Conservation (phyloP, 2,888 invertebrate species). For the Gisinianus flammeolus region DNA sequence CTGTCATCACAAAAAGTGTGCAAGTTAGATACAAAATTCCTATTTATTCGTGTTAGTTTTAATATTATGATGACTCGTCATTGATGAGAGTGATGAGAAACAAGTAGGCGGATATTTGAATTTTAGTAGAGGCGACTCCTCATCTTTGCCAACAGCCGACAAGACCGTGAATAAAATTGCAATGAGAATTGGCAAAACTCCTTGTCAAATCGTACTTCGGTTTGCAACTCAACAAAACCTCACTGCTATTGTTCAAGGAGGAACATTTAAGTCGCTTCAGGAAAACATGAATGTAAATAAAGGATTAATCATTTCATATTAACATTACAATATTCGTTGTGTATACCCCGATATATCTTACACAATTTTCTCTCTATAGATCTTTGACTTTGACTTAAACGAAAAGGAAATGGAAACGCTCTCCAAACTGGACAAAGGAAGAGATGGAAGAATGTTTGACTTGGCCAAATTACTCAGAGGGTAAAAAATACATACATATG, state of each 20-base stretch:
- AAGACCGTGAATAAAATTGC: not conserved
- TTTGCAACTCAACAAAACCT: conserved; percentile 11
- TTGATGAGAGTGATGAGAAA: too few relatives aligned
- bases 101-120: not conserved
- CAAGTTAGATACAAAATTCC: not conserved
- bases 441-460: conserved; percentile 11
- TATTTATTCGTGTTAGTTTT: too few relatives aligned
- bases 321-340: not conserved
- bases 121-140: not conserved
- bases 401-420: conserved; percentile 24
- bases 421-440: conserved; percentile 17
- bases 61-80: too few relatives aligned
- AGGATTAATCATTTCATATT: not conserved
- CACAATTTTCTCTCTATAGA: not conserved
- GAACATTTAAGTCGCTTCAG: not conserved
- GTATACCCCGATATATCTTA: not conserved
- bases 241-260: not conserved
- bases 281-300: conserved; percentile 22
- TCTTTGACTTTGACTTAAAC: conserved; percentile 23
- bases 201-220: not conserved
- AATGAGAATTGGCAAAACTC: not conserved
- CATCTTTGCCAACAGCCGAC: not conserved
- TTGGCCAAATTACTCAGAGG: conserved; percentile 1
- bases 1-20: not conserved
- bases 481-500: not conserved